Conservation (phyloP, 2,888 invertebrate species). For the Noctua pronuba region DNA sequence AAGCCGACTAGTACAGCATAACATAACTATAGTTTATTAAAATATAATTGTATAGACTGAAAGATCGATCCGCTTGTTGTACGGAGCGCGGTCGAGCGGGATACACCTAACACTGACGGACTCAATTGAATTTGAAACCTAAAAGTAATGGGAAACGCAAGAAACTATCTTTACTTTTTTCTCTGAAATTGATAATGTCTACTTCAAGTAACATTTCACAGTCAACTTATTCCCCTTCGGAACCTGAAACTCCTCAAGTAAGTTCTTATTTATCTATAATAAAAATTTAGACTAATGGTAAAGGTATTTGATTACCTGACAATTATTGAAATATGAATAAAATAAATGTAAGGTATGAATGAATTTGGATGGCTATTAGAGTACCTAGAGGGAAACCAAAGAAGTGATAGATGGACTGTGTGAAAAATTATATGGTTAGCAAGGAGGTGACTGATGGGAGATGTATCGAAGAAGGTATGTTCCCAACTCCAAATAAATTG, state of each 20-base stretch:
- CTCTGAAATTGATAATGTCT: constrained; percentile 79
- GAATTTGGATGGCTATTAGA: neutral
- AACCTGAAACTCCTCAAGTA: constrained; percentile 87
- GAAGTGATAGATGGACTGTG: too few relatives aligned
- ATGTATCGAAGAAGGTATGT: neutral
- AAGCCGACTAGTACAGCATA: neutral
- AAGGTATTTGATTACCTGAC: neutral
- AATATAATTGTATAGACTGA: neutral
- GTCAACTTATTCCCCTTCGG: constrained; percentile 85
- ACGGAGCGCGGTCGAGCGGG: neutral
- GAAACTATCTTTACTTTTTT: neutral
- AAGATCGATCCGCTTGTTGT: neutral
- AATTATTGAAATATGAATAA: neutral
- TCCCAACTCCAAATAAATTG: neutral
- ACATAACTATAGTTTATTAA: neutral
- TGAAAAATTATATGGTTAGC: neutral
- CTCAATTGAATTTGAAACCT: neutral
- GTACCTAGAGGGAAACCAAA: neutral
- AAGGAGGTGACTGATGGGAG: neutral
- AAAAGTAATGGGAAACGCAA: constrained; percentile 4
- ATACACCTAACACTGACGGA: neutral
- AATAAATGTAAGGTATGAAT: neutral
- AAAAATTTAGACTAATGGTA: neutral
- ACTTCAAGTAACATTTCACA: constrained; percentile 87
- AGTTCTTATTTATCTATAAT: constrained; percentile 17